A percentile compares a stretch with the other conserved stretches of the same genome.
These are phyloP conservation scores for Trichosurus vulpecula DNA, from an alignment of 2,797 vertebrate species.

Conservation along the genomic window DNA sequence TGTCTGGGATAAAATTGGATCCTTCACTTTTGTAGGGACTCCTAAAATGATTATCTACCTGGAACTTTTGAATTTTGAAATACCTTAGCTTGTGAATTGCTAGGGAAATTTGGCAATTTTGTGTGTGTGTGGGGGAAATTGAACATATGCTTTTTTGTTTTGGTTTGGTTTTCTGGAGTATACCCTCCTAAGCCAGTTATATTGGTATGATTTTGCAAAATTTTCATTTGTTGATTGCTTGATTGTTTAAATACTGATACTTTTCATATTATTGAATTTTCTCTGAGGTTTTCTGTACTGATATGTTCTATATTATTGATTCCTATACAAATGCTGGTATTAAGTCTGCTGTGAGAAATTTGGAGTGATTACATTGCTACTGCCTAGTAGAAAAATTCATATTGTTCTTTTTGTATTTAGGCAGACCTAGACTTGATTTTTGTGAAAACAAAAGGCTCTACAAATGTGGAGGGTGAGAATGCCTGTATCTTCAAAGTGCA, in stretches of 20 bases:
- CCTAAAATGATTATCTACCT: background rate
- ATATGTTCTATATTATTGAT: background rate
- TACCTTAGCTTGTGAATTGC: background rate
- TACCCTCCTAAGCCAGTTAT: background rate
- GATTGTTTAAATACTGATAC: background rate
- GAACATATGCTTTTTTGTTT: background rate
- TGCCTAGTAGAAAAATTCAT: background rate
- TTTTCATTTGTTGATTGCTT: background rate
- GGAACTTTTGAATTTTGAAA: background rate
- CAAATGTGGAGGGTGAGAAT: background rate
- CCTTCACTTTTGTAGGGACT: background rate
- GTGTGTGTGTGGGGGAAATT: background rate
- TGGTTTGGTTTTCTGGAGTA: background rate
- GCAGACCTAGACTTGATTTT: background rate
- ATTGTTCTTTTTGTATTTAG: background rate
- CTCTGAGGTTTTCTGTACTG: background rate
- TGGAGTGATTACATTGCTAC: background rate
- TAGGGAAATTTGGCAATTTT: background rate
- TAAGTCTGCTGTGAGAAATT: background rate
- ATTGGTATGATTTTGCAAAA: background rate
- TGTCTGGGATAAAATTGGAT: background rate
- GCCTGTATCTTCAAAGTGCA: background rate
- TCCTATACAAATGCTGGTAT: background rate
- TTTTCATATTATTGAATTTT: background rate
- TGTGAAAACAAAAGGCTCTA: background rate